Evolutionary conservation across 2,113 vertebrate genomes (phyloP).

Genomic region (Megaceryle torquata): DNA sequence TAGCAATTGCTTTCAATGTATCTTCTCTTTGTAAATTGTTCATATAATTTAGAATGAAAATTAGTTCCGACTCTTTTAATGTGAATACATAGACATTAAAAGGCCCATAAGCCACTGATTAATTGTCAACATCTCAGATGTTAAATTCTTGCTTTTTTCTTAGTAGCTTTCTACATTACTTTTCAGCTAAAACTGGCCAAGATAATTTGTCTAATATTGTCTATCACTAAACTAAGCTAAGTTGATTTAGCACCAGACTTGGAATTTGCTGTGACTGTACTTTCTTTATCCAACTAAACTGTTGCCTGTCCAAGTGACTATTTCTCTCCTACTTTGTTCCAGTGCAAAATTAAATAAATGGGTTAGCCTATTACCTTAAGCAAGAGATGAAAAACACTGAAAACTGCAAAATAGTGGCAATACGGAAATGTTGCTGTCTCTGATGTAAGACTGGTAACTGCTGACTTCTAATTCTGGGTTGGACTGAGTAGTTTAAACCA

Average conservation of each 20-base stretch:
- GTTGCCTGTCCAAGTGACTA: background rate
- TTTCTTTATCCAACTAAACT: background rate
- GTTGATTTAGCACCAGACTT: background rate
- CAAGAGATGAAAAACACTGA: background rate
- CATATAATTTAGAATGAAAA: slow-evolving; percentile 4
- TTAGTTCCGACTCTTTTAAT: background rate
- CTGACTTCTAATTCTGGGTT: background rate
- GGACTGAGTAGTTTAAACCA: background rate
- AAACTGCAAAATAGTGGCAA: background rate
- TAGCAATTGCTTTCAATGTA: background rate
- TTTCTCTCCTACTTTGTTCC: background rate
- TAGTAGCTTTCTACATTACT: background rate
- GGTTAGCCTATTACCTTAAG: background rate
- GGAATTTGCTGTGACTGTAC: background rate
- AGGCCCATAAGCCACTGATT: background rate
- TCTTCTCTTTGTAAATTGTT: background rate
- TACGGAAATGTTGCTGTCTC: background rate
- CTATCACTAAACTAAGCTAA: background rate
- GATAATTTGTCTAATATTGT: background rate
- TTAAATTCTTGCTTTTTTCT: background rate
- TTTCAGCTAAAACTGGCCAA: background rate
- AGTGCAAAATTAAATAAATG: background rate
- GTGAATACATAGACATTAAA: background rate
- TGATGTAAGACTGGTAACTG: background rate
- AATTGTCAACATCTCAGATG: background rate